Percentiles rank a stretch among this genome's conserved stretches.
These are phyloP conservation scores for Aquatica leii DNA, from an alignment of 2,888 invertebrate genomes.

Conservation along the genomic window DNA sequence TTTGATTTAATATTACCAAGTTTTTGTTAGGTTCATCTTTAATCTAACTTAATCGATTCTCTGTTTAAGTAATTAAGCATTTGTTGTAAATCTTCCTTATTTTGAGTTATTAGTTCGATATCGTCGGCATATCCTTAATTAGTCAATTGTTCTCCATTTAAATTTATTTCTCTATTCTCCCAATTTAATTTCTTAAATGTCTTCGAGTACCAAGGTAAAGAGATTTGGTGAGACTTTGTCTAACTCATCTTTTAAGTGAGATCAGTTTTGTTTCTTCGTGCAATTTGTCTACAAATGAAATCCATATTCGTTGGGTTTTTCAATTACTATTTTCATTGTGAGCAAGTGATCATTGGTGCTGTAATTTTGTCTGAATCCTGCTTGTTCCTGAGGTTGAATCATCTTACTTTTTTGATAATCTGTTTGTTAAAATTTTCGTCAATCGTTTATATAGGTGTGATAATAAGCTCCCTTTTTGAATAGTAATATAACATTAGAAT, in stretches of 20 bases:
- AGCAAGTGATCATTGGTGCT: constrained; percentile 1
- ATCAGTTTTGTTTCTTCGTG: too few species aligned
- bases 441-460: too few species aligned
- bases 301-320: constrained; percentile 13
- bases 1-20: too few species aligned
- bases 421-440: too few species aligned
- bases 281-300: background rate
- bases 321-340: constrained; percentile 10
- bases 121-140: background rate
- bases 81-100: background rate
- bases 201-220: background rate
- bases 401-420: background rate
- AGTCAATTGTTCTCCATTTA: background rate
- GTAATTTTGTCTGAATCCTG: constrained; percentile 5
- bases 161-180: background rate
- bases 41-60: background rate
- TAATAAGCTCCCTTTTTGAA: too few species aligned
- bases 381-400: constrained; percentile 6
- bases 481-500: too few species aligned
- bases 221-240: background rate
- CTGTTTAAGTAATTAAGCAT: background rate
- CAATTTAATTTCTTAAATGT: background rate
- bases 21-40: constrained; percentile 5
- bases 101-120: background rate
- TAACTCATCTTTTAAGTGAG: too few species aligned